Percentiles rank a stretch among this genome's conserved stretches.
phyloP scores from a whole-genome alignment of 2,113 vertebrate species.

The Rostratula benghalensis region DNA sequence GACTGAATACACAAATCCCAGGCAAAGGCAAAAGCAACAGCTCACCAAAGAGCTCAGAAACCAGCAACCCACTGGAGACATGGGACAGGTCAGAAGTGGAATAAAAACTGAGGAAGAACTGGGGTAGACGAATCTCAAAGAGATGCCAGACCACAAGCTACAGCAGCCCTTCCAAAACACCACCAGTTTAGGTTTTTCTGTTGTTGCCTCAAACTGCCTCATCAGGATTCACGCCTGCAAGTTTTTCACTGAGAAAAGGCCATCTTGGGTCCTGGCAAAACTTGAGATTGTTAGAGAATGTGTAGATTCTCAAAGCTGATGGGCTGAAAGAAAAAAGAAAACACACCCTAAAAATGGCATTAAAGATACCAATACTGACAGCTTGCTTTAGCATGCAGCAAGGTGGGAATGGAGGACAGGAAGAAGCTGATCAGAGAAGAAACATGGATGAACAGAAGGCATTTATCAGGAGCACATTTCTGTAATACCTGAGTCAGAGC shows the following conservation, averaged over 20 bases:
- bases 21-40: not conserved
- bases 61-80: not conserved
- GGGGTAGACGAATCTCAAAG: too few species aligned
- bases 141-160: not conserved
- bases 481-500: not conserved
- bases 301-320: not conserved
- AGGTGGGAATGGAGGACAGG: not conserved
- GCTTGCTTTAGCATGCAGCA: not conserved
- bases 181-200: fast-evolving
- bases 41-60: not conserved
- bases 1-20: not conserved
- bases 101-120: not conserved
- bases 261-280: not conserved
- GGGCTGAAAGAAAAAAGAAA: not conserved
- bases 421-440: not conserved
- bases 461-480: not conserved
- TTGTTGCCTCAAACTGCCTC: not conserved
- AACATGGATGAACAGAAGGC: not conserved
- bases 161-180: not conserved
- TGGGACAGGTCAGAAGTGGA: not conserved
- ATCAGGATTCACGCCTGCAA: not conserved
- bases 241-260: not conserved
- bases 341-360: not conserved
- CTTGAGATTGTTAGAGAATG: not conserved
- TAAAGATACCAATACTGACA: not conserved